Evolutionary conservation across 1,140 invertebrate species (phyloP), one percentile per base, ranked within the genome.

Genomic region (Diabrotica undecimpunctata): DNA sequence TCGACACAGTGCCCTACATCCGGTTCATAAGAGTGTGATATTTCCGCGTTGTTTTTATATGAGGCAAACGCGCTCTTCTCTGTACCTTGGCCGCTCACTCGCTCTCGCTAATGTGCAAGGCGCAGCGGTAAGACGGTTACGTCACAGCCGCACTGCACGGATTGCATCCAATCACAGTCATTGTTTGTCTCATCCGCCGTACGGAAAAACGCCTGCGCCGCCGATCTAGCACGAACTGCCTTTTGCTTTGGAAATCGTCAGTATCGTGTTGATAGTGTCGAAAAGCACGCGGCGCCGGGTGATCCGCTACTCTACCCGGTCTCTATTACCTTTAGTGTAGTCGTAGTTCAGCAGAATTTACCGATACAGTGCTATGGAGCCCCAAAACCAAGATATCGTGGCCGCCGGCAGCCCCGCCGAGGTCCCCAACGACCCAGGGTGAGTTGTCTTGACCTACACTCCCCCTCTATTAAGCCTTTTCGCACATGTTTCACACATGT

Each of bases 361-460:
- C 46, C 67, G 61, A 68, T 61, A 61, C 52, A 69, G 66, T 75
- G 73, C 75, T 70, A 89, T 89, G 88, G 87, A 89, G 81, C 82
- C 86, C 74, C 88, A 90, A 78, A 87, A 79, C 77, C 87, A 88
- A 81, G 89, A 91, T 72, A 85, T 87, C 77, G 83, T 86, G 74
- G 85, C 86, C 70, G 58, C 55, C 71, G 86, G 88, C 79, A 88
- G 87, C 74, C 88, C 90, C 63, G 88, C 88, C 61, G 91, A 94
- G 83, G 89, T 92, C 80, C 90, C 91, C 81, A 93, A 94, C 85
- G 91, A 94, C 84, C 91, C 91, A 80, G 91, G 91, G 91, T 93
- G 89, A 83, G 88, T 84, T 69, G 11, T 62, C 14, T 37, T 62
- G 10, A 25, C 61, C 25, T 46, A 25, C n/a, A 13, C n/a, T 53